Percentiles rank a stretch among this genome's conserved stretches.
Evolutionary conservation across 2,797 vertebrate genomes (phyloP).

Genomic region (Xyrichtys novacula): DNA sequence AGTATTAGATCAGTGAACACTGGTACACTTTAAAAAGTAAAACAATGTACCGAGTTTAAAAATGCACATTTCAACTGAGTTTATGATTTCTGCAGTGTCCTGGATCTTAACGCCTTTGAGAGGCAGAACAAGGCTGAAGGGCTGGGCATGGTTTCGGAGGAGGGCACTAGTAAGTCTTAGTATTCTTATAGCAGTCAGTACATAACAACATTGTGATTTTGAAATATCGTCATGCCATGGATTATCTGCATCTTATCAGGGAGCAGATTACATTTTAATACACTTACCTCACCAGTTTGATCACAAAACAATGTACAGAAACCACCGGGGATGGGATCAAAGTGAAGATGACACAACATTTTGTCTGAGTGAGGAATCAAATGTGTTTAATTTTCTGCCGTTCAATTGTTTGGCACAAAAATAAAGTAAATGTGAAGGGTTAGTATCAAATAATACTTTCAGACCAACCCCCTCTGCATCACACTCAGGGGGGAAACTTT

Average conservation of each 20-base stretch:
- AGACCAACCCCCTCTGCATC: too few species aligned
- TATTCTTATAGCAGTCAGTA: slow-evolving; percentile 14
- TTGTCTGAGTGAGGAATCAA: slow-evolving; percentile 6
- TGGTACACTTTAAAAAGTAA: not conserved
- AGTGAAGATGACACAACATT: slow-evolving; percentile 2
- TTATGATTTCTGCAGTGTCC: slow-evolving; percentile 83
- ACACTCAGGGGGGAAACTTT: too few species aligned
- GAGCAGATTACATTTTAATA: slow-evolving; percentile 30
- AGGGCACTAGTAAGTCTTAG: slow-evolving; percentile 90
- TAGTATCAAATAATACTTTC: too few species aligned
- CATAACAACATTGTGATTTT: slow-evolving; percentile 30
- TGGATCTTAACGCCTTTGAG: slow-evolving; percentile 96
- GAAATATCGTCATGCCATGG: slow-evolving; percentile 2
- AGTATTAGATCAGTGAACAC: slow-evolving; percentile 34
- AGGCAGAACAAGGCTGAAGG: slow-evolving; percentile 98
- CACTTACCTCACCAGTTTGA: not conserved
- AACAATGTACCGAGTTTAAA: not conserved
- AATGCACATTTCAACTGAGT: not conserved
- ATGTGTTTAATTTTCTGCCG: slow-evolving; percentile 5
- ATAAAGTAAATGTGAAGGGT: too few species aligned
- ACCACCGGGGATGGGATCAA: not conserved
- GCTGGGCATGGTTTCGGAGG: slow-evolving; percentile 97
- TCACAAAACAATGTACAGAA: slow-evolving; percentile 9
- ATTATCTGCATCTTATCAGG: slow-evolving; percentile 32
- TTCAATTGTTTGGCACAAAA: not conserved